phyloP scores from a whole-genome alignment of 2,797 vertebrate genomes.

The Mus minutoides region DNA sequence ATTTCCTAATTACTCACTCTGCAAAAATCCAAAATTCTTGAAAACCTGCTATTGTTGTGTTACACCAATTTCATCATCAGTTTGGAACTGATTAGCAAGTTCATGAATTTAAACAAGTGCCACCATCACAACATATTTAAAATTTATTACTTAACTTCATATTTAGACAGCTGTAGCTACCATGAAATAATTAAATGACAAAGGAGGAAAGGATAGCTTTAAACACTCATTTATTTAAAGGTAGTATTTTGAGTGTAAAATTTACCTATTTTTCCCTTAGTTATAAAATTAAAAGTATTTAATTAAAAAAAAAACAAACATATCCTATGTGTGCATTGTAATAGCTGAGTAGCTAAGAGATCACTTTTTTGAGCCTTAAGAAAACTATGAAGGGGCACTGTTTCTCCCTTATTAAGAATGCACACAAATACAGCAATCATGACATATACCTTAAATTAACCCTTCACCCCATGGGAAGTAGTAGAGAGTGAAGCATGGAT shows the following conservation, averaged over 20 bases:
- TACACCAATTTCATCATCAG: constrained; percentile 3
- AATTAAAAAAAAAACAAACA: constrained; percentile 72
- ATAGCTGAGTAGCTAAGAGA: constrained; percentile 69
- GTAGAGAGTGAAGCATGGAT: constrained; percentile 84
- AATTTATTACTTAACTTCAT: constrained; percentile 43
- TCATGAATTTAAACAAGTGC: constrained; percentile 22
- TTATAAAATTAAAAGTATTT: constrained; percentile 75
- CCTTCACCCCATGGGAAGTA: constrained; percentile 84
- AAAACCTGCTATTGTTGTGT: constrained; percentile 3
- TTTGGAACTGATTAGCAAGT: constrained; percentile 33
- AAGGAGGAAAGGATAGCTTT: constrained; percentile 46
- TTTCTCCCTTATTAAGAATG: constrained; percentile 81
- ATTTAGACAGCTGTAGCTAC: not conserved
- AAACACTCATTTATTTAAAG: not conserved
- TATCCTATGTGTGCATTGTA: constrained; percentile 77
- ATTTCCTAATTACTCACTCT: not conserved
- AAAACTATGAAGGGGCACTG: constrained; percentile 77
- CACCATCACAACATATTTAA: constrained; percentile 41
- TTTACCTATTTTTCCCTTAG: constrained; percentile 64
- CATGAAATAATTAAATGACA: constrained; percentile 61
- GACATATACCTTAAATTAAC: constrained; percentile 86
- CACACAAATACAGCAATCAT: constrained; percentile 83
- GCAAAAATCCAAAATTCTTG: constrained; percentile 5
- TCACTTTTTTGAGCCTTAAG: constrained; percentile 75
- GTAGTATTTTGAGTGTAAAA: constrained; percentile 53